These are phyloP conservation scores for Cygnus olor DNA, from an alignment of 2,797 vertebrate genomes.

Conservation along the genomic window DNA sequence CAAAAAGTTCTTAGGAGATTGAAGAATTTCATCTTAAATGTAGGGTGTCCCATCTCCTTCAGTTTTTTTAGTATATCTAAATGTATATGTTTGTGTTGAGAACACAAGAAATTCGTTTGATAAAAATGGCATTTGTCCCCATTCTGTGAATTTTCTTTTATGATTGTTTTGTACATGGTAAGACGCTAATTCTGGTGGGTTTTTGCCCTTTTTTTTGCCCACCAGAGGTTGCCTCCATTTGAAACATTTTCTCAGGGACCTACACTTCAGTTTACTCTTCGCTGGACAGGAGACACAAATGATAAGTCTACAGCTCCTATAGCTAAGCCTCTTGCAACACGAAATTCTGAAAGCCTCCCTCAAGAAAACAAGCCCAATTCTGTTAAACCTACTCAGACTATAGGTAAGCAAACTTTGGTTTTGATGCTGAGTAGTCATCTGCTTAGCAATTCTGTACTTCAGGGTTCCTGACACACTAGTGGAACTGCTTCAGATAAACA, in stretches of 20 bases:
- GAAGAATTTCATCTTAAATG: too few species aligned
- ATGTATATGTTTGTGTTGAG: not conserved
- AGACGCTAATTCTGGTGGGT: not conserved
- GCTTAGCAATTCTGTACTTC: not conserved
- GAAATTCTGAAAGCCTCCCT: constrained; percentile 92
- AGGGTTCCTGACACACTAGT: not conserved
- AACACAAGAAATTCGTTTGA: not conserved
- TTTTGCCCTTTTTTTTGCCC: not conserved
- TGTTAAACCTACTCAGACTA: constrained; percentile 88
- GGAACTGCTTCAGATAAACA: not conserved
- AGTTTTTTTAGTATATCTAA: not conserved
- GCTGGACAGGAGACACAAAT: constrained; percentile 92
- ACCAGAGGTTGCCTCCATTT: constrained; percentile 95
- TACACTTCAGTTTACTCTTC: constrained; percentile 97
- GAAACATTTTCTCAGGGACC: constrained; percentile 99
- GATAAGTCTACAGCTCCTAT: constrained; percentile 94
- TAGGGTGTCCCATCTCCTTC: not conserved
- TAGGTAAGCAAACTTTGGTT: constrained; percentile 81
- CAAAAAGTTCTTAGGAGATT: too few species aligned
- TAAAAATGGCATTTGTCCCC: not conserved
- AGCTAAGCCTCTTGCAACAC: constrained; percentile 94
- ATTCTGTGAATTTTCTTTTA: not conserved
- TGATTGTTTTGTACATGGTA: not conserved
- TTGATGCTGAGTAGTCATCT: not conserved
- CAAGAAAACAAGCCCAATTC: constrained; percentile 93